A percentile compares a stretch with the other conserved stretches of the same genome.
These are phyloP conservation scores for Tetrax tetrax DNA, from an alignment of 2,113 vertebrate species.

Conservation along the genomic window DNA sequence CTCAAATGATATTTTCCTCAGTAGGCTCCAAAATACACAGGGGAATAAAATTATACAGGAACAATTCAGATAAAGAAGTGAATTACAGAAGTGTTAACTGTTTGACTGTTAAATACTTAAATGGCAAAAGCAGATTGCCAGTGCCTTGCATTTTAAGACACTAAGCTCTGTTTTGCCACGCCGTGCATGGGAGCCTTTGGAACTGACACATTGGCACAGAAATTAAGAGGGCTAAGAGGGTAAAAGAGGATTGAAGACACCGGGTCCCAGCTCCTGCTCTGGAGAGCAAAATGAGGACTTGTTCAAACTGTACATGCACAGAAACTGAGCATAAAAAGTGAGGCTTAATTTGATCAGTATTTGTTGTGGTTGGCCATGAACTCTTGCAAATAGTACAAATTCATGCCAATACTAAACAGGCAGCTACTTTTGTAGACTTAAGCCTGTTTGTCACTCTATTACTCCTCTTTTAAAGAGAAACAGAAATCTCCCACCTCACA, in stretches of 20 bases:
- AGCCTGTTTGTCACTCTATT: neutral
- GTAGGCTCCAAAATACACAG: neutral
- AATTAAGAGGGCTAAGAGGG: neutral
- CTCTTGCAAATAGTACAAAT: neutral
- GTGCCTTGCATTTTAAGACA: neutral
- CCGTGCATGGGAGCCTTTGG: rapidly evolving
- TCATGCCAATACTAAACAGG: neutral
- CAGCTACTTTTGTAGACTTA: neutral
- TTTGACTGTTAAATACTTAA: neutral
- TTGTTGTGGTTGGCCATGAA: neutral
- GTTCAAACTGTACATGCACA: neutral
- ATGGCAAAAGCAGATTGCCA: neutral
- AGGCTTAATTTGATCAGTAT: neutral
- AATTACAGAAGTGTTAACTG: neutral
- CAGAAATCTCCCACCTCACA: neutral
- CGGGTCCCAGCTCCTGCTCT: neutral
- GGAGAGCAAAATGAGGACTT: neutral
- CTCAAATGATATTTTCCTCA: slow-evolving; percentile 24
- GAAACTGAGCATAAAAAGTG: neutral
- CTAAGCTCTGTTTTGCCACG: neutral
- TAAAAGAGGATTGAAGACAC: neutral
- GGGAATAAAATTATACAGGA: neutral
- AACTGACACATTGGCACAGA: neutral
- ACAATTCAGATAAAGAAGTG: neutral
- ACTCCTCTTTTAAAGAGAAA: neutral